Base-by-base conservation (phyloP, 1,140 invertebrate species). In the Zophobas morio region DNA sequence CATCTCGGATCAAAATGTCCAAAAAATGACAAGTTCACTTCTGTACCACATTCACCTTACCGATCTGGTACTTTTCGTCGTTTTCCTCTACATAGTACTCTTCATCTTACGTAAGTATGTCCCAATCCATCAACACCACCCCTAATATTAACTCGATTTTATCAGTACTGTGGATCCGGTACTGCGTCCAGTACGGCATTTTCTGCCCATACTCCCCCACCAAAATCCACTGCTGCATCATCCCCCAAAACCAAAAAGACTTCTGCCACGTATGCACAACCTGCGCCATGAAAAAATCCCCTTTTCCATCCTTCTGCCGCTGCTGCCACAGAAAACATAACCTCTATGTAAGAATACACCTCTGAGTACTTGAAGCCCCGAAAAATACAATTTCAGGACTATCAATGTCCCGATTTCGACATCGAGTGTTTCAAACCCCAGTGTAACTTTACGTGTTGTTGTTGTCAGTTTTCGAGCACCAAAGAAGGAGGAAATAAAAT, bases 251-350 rank as follows among this genome's bases (percentile, higher is more conserved):
- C 36, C 35, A 2, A 5, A 46, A 56, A 56, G 39, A n/a, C 35
- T 20, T 20, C 20, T 20, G 35, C 1, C 4, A 5, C 57, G 32
- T 63, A 6, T 63, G 57, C 57, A 40, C 57, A 8, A n/a, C 57
- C 5, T 63, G 57, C 4, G 1, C 57, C 1, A 37, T 63, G 57
- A n/a, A 33, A 4, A 63, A 37, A 6, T n/a, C 35, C 1, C n/a
- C 6, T 2, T n/a, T 36, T 36, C 4, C 8, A 6, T 36, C 46
- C 4, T 53, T 34, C 32, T 72, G 70, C n/a, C 51, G 70, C 47
- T 20, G 70, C n/a, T 72, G 70, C 47, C 20, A 72, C 33, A n/a
- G 70, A n/a, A 72, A 51, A 36, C 70, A 72, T 35, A 37, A 35
- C 39, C 35, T 72, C 34, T 72, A 72, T 32, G 46, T 72, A 46